Conservation (phyloP, 2,113 vertebrate genomes). For the Piprites chloris region DNA sequence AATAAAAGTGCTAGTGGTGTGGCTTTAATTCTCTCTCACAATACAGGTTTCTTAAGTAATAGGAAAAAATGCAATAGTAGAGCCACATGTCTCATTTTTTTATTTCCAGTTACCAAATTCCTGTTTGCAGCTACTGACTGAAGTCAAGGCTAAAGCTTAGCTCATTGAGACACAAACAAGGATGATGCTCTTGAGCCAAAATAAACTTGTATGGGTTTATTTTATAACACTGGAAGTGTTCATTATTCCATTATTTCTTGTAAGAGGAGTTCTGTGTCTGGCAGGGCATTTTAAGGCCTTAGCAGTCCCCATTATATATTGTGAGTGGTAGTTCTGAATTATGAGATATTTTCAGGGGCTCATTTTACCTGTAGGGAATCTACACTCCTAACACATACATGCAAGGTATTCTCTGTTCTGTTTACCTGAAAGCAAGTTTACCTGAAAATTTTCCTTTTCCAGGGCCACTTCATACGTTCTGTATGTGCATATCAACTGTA, state of each 20-base stretch:
- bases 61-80: background rate
- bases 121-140: background rate
- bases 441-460: background rate
- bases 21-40: background rate
- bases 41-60: constrained; percentile 2
- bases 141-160: background rate
- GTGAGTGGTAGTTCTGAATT: background rate
- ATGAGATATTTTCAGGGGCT: background rate
- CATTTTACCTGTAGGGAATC: background rate
- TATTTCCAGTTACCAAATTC: background rate
- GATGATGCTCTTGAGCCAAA: background rate
- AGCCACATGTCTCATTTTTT: background rate
- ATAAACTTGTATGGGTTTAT: background rate
- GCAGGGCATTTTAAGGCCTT: background rate
- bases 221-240: background rate
- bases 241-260: background rate
- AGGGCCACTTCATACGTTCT: background rate
- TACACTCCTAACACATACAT: background rate
- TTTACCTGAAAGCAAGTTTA: background rate
- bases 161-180: background rate
- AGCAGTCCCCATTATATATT: background rate
- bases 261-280: background rate
- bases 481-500: background rate
- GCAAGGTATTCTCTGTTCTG: background rate
- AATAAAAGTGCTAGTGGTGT: background rate